phyloP scores from a whole-genome alignment of 2,888 invertebrate genomes.

The Ochlodes sylvanus region DNA sequence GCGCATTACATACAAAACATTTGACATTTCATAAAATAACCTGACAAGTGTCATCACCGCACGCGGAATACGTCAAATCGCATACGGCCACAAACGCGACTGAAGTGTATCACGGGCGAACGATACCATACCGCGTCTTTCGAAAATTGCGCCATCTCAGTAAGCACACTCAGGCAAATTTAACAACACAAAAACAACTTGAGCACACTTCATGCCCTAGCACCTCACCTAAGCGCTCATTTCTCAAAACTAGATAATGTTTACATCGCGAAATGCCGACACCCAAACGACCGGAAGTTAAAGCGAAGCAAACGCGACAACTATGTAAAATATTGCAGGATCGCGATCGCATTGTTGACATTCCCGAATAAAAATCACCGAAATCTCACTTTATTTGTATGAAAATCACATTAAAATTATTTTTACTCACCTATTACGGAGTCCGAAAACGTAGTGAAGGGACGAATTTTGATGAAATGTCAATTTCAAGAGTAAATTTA shows the following conservation, averaged over 20 bases:
- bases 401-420: constrained; percentile 84
- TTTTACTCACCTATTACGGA: constrained; percentile 90
- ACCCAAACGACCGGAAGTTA: constrained; percentile 84
- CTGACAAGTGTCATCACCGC: constrained; percentile 83
- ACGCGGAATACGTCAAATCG: constrained; percentile 85
- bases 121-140: constrained; percentile 85
- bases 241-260: constrained; percentile 82
- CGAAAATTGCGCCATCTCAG: constrained; percentile 86
- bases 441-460: constrained; percentile 86
- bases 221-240: constrained; percentile 74
- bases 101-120: constrained; percentile 85
- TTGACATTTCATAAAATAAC: constrained; percentile 83
- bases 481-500: constrained; percentile 89
- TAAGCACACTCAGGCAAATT: constrained; percentile 83
- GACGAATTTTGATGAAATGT: constrained; percentile 87
- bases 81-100: constrained; percentile 85
- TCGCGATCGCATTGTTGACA: constrained; percentile 90
- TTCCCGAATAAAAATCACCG: constrained; percentile 88
- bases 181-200: constrained; percentile 83
- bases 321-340: constrained; percentile 92
- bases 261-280: constrained; percentile 85
- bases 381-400: constrained; percentile 86
- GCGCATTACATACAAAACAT: constrained; percentile 77
- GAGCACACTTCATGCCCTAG: constrained; percentile 82
- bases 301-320: constrained; percentile 89